These are phyloP conservation scores for Nebria ingens DNA, from an alignment of 1,140 invertebrate species.

Conservation along the genomic window DNA sequence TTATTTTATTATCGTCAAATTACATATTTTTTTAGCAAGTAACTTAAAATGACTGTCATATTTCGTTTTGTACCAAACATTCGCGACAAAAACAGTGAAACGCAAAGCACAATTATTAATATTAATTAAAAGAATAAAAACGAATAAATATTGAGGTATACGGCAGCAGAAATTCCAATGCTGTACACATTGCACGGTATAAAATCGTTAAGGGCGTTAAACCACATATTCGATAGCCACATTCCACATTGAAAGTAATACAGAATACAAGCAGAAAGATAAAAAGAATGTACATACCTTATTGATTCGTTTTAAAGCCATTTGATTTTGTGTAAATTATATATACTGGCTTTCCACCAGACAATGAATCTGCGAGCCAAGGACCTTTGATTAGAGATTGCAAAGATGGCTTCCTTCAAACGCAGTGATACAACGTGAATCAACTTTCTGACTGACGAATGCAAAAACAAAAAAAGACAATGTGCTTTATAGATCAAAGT, in stretches of 20 bases:
- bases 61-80: not conserved
- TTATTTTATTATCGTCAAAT: too few relatives aligned
- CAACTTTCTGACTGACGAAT: constrained; percentile 29
- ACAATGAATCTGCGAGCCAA: constrained; percentile 51
- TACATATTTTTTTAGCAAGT: constrained; percentile 7
- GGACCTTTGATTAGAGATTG: constrained; percentile 54
- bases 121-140: not conserved
- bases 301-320: constrained; percentile 95
- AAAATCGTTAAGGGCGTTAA: constrained; percentile 43
- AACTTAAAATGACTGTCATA: not conserved
- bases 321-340: constrained; percentile 52
- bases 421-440: constrained; percentile 46
- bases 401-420: constrained; percentile 55
- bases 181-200: constrained; percentile 33
- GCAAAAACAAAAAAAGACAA: constrained; percentile 15
- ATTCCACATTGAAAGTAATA: not conserved
- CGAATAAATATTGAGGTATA: not conserved
- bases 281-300: constrained; percentile 59
- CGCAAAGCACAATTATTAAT: not conserved
- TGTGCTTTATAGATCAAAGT: constrained; percentile 5
- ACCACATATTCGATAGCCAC: constrained; percentile 23
- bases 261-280: constrained; percentile 10
- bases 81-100: not conserved
- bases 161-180: constrained; percentile 20
- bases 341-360: constrained; percentile 49